Evolutionary conservation across 2,888 invertebrate species (phyloP).

Genomic region (Meiosimyza decipiens): DNA sequence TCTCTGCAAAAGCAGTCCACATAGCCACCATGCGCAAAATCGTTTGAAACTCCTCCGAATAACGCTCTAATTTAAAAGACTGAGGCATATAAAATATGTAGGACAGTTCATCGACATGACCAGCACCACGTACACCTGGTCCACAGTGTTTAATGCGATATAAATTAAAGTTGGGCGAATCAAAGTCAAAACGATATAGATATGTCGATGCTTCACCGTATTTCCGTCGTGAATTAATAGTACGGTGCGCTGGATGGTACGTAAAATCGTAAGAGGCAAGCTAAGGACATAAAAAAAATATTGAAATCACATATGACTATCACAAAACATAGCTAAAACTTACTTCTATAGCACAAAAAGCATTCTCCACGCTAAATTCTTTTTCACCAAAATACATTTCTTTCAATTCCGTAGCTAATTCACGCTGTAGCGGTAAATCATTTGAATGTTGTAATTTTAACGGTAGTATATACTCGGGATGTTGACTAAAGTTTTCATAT

Average conservation of each 20-base stretch:
- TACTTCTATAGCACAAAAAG: slow-evolving; percentile 50
- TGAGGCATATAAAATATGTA: slow-evolving; percentile 59
- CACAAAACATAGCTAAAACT: not conserved
- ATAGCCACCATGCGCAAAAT: slow-evolving; percentile 60
- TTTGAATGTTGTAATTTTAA: slow-evolving; percentile 19
- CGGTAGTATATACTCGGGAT: slow-evolving; percentile 45
- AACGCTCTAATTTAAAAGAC: slow-evolving; percentile 48
- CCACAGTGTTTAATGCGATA: slow-evolving; percentile 54
- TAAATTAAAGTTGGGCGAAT: slow-evolving; percentile 60
- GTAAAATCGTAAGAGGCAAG: slow-evolving; percentile 50
- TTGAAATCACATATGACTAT: not conserved
- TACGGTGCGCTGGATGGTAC: slow-evolving; percentile 55
- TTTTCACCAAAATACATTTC: slow-evolving; percentile 49
- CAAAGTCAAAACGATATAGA: slow-evolving; percentile 61
- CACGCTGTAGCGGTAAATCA: slow-evolving; percentile 32
- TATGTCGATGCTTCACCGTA: slow-evolving; percentile 55
- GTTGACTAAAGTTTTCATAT: slow-evolving; percentile 25
- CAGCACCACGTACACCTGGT: slow-evolving; percentile 52
- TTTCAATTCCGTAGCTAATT: slow-evolving; percentile 50
- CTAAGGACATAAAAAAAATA: slow-evolving; percentile 38
- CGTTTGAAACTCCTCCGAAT: slow-evolving; percentile 54
- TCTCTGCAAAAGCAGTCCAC: slow-evolving; percentile 60
- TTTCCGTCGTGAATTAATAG: slow-evolving; percentile 52
- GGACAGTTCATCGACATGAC: slow-evolving; percentile 62
- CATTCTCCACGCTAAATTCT: slow-evolving; percentile 55